phyloP scores from a whole-genome alignment of 2,113 vertebrate species.

The Microcebus griseorufus region DNA sequence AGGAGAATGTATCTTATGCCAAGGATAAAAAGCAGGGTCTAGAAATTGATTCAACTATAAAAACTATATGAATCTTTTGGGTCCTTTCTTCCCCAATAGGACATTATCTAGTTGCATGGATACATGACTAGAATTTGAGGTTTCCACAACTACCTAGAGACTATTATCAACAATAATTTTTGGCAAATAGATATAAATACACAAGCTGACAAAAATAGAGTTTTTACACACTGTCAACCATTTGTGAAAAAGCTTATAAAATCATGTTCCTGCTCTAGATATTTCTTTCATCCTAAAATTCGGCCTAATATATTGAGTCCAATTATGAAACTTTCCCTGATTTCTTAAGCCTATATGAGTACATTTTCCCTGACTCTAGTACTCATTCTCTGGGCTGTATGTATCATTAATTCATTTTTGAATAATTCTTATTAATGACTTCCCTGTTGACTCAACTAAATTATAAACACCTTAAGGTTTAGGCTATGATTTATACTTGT shows the following conservation, averaged over 20 bases:
- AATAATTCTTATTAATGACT: background rate
- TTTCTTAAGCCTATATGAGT: background rate
- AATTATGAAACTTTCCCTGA: background rate
- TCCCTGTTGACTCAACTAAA: background rate
- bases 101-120: background rate
- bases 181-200: background rate
- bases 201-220: background rate
- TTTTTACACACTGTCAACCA: background rate
- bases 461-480: background rate
- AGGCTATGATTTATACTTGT: background rate
- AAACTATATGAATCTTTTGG: background rate
- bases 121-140: background rate
- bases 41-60: background rate
- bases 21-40: background rate
- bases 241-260: background rate
- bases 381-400: background rate
- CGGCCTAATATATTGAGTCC: background rate
- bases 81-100: background rate
- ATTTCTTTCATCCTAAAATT: background rate
- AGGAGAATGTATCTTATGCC: rapidly evolving
- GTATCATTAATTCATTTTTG: background rate
- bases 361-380: background rate
- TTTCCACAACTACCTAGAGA: background rate
- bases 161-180: background rate
- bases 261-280: background rate